phyloP scores from a whole-genome alignment of 2,113 vertebrate species.

The Baryphthengus martii region DNA sequence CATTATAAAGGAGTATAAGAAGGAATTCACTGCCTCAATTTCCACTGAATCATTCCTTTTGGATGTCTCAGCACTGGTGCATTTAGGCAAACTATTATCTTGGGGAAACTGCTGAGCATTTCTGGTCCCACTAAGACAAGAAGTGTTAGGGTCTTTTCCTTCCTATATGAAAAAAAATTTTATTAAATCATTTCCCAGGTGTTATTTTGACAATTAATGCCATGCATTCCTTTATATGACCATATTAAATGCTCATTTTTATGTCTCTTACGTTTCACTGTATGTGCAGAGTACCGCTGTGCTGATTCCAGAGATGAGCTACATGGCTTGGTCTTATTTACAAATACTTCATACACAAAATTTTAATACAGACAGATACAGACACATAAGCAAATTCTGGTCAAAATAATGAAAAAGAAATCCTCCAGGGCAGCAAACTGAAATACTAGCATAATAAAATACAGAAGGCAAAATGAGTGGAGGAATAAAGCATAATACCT shows the following conservation, averaged over 20 bases:
- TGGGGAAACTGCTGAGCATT: not conserved
- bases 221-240: not conserved
- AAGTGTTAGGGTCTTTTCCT: not conserved
- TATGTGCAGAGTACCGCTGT: not conserved
- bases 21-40: not conserved
- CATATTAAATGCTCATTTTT: not conserved
- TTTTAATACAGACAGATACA: not conserved
- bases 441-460: constrained; percentile 16
- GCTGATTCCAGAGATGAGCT: not conserved
- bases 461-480: not conserved
- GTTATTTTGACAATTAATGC: not conserved
- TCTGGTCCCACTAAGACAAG: not conserved
- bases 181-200: not conserved
- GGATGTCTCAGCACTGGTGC: not conserved
- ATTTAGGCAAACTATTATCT: not conserved
- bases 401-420: constrained; percentile 34
- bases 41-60: not conserved
- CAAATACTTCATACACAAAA: not conserved
- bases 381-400: constrained; percentile 10
- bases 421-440: not conserved
- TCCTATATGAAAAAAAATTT: not conserved
- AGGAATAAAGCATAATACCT: constrained; percentile 1
- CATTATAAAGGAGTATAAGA: not conserved
- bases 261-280: not conserved
- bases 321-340: not conserved